Evolutionary conservation across 2,113 vertebrate genomes (phyloP), one percentile per base, ranked within the genome.

Genomic region (Nothoprocta perdicaria): DNA sequence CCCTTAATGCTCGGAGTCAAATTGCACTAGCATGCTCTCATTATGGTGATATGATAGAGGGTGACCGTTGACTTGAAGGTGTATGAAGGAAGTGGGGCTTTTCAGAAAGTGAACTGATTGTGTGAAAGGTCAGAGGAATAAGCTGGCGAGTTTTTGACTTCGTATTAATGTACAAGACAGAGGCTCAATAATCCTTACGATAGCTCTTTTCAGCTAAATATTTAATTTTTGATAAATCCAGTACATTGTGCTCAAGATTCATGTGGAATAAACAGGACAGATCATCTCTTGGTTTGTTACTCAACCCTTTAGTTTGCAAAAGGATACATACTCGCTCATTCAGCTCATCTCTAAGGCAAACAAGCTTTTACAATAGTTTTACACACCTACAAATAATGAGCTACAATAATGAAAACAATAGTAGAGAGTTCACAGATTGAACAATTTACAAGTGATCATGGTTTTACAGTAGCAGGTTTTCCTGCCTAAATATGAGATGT

Each of bases 1-100:
- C 94, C 92, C 95, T 96, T 95, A 79, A 88, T 55, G 35, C n/a
- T 93, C 65, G 4, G 80, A 80, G 82, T 71, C 79, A 73, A 33
- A 31, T 84, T 63, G 84, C 66, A 33, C 80, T 86, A 62, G 12
- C 55, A 1, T 2, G 27, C 40, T 83, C 61, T 69, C n/a, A 33
- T 72, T 88, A 53, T 12, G 6, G 79, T 69, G 88, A 77, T 88
- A 57, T 80, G 80, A 94, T 40, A 90, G 57, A 91, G 71, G 67
- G 53, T 35, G 41, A 61, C 12, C 53, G 15, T 19, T 86, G 77
- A 27, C 58, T 72, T 27, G 21, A 73, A 86, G 78, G 45, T 63
- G 58, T 45, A 15, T 90, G 77, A 27, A 61, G 82, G 72, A 33
- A 86, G 29, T 26, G 1, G 62, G 31, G 13, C 29, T 82, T 45